Percentiles rank a stretch among this genome's conserved stretches.
phyloP scores from a whole-genome alignment of 2,797 vertebrate species.

The Pangasius mekongensis region DNA sequence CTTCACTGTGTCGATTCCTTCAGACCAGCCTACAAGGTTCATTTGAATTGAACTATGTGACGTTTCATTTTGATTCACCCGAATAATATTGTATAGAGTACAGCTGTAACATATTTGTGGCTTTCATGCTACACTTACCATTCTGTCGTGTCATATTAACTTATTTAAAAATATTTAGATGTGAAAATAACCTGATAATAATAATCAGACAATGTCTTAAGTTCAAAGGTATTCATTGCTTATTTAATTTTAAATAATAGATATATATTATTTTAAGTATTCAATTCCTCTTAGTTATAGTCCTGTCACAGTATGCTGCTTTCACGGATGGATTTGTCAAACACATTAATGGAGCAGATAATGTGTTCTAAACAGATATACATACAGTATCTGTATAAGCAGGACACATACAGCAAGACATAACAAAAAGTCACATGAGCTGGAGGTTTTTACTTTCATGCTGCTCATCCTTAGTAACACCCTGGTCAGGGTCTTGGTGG shows the following conservation, averaged over 20 bases:
- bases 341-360: neutral
- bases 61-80: neutral
- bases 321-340: neutral
- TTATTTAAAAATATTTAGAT: neutral
- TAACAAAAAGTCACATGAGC: neutral
- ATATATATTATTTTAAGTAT: neutral
- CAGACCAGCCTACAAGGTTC: neutral
- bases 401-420: neutral
- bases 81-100: neutral
- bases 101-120: neutral
- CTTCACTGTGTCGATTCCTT: conserved; percentile 19
- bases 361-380: neutral
- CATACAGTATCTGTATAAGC: no score
- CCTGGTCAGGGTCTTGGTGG: neutral
- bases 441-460: neutral
- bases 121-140: neutral
- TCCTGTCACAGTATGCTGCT: neutral
- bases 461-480: neutral
- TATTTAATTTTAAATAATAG: neutral
- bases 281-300: neutral
- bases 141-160: neutral
- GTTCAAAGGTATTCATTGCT: neutral
- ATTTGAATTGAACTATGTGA: neutral
- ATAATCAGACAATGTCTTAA: neutral
- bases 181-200: neutral